Evolutionary conservation across 2,888 invertebrate genomes (phyloP).

Genomic region (Drosophila flavopinicola): DNA sequence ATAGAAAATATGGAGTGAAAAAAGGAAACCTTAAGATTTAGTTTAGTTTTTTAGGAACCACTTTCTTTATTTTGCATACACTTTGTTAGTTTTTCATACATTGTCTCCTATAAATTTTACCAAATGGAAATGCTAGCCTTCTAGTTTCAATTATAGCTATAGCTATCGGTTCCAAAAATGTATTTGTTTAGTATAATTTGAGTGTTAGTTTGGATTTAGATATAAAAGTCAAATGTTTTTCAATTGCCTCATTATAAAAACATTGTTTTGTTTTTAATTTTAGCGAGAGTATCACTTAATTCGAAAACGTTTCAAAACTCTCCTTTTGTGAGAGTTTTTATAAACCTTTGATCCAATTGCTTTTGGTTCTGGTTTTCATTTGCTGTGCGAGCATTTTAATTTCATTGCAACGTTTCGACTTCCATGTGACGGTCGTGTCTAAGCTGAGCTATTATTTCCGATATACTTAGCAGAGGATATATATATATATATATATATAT

Average conservation of each 20-base stretch:
- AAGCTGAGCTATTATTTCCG: conserved; percentile 15
- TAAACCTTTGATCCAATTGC: conserved; percentile 64
- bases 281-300: conserved; percentile 23
- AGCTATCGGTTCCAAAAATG: not conserved
- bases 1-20: too few species aligned
- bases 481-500: conserved; percentile 18
- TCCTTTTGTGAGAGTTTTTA: conserved; percentile 22
- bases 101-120: not conserved
- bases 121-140: too few species aligned
- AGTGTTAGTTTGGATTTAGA: conserved; percentile 20
- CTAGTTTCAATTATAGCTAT: not conserved
- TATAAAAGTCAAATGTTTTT: conserved; percentile 11
- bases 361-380: conserved; percentile 38
- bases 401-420: conserved; percentile 60
- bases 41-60: too few species aligned
- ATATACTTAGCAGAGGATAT: conserved; percentile 26
- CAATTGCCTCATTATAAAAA: conserved; percentile 4
- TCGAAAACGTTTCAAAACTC: conserved; percentile 14
- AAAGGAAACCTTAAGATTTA: too few species aligned
- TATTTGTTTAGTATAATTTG: not conserved
- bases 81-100: not conserved
- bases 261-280: not conserved
- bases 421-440: conserved; percentile 68
- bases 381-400: conserved; percentile 35
- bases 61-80: not conserved